Evolutionary conservation across 2,797 vertebrate genomes (phyloP).

Genomic region (Crenuchus spilurus): DNA sequence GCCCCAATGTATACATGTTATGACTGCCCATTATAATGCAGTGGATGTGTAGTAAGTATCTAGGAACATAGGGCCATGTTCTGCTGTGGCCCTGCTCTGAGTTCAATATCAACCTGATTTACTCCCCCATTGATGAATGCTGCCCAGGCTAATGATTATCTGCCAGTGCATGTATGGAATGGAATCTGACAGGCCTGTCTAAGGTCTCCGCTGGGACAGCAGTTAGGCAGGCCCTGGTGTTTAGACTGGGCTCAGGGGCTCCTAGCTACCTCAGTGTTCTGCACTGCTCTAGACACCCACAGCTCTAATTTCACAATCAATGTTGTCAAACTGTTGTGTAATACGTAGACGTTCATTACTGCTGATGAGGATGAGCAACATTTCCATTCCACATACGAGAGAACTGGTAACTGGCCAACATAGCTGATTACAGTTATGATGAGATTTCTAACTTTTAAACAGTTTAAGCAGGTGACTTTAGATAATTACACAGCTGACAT

Average conservation of each 20-base stretch:
- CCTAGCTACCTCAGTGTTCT: constrained; percentile 48
- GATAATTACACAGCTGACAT: too few species aligned
- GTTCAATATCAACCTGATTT: constrained; percentile 76
- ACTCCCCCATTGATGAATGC: constrained; percentile 71
- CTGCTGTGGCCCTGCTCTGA: constrained; percentile 54
- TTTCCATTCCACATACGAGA: constrained; percentile 56
- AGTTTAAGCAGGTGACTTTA: background rate
- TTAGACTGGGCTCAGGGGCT: constrained; percentile 50
- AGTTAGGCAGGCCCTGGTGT: constrained; percentile 47
- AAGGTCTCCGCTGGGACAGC: constrained; percentile 71
- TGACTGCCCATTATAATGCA: background rate
- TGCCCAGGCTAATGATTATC: constrained; percentile 78
- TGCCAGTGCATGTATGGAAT: constrained; percentile 74
- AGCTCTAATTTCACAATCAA: constrained; percentile 63
- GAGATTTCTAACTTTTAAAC: background rate
- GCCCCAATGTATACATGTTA: background rate
- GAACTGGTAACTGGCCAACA: constrained; percentile 13
- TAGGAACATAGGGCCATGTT: background rate
- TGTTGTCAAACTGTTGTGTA: constrained; percentile 64
- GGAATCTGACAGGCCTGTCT: constrained; percentile 75
- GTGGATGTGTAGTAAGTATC: background rate
- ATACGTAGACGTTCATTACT: constrained; percentile 57
- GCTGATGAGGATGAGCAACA: constrained; percentile 50
- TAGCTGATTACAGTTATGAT: background rate
- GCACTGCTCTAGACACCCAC: constrained; percentile 55